These are phyloP conservation scores for Amphilophus citrinellus DNA, from an alignment of 2,113 vertebrate species.

Conservation along the genomic window DNA sequence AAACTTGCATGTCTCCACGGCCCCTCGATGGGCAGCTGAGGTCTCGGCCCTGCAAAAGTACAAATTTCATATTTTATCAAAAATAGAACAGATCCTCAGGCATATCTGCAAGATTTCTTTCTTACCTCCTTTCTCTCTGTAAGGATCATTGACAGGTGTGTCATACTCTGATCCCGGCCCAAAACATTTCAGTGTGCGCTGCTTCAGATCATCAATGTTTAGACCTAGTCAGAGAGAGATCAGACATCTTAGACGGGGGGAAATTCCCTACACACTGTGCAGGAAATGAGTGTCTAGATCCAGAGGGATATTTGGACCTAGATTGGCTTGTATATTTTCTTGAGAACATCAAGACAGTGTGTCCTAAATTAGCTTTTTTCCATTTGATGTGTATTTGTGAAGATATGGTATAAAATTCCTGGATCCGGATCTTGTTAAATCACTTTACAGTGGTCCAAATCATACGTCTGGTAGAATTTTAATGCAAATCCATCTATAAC, in stretches of 20 bases:
- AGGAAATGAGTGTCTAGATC: background rate
- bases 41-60: constrained; percentile 69
- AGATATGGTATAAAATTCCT: background rate
- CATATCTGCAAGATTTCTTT: background rate
- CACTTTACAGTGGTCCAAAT: background rate
- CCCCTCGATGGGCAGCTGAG: constrained; percentile 80
- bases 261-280: background rate
- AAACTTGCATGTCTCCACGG: constrained; percentile 81
- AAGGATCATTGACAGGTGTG: constrained; percentile 78
- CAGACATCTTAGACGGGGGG: background rate
- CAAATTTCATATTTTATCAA: background rate
- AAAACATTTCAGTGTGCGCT: constrained; percentile 76
- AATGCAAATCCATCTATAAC: background rate
- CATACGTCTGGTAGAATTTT: background rate
- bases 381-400: no score
- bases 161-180: constrained; percentile 82
- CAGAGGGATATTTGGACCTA: background rate
- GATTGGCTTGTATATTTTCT: background rate
- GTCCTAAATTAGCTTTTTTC: no score
- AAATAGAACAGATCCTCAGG: background rate
- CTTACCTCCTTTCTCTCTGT: constrained; percentile 77
- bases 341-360: no score
- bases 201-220: constrained; percentile 75
- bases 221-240: constrained; percentile 63
- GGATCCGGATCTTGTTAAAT: background rate